These are phyloP conservation scores for Platycheirus rosarum DNA, from an alignment of 2,888 invertebrate genomes.

Conservation along the genomic window DNA sequence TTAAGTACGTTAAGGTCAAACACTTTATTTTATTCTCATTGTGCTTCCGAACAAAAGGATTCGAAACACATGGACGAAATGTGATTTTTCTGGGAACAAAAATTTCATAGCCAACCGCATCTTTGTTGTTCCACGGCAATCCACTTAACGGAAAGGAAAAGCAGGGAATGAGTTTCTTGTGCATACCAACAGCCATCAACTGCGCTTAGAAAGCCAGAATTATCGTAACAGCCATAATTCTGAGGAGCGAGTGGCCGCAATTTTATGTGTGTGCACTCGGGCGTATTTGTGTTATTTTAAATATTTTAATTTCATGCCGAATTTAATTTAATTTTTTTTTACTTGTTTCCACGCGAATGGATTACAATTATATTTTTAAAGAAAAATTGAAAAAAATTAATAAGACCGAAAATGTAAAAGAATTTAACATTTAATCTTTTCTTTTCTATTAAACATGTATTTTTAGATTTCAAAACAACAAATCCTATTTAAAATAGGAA, in stretches of 20 bases:
- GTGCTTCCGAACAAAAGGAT: neutral
- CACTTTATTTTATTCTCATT: slow-evolving; percentile 1
- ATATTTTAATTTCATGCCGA: slow-evolving; percentile 8
- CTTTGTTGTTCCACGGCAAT: slow-evolving; percentile 5
- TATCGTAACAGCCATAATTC: slow-evolving; percentile 1
- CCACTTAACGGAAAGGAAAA: neutral
- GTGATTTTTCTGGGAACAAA: no score
- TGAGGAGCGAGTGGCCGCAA: slow-evolving; percentile 10
- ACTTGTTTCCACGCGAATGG: neutral
- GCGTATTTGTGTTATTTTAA: slow-evolving; percentile 29
- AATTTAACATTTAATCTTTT: no score
- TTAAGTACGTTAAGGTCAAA: slow-evolving; percentile 19
- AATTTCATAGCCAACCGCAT: slow-evolving; percentile 20
- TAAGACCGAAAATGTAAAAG: no score
- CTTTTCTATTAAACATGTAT: no score
- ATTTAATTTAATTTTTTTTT: neutral
- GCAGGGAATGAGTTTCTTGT: neutral
- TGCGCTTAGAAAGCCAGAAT: slow-evolving; percentile 9
- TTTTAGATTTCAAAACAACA: no score
- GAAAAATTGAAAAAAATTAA: no score
- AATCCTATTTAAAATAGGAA: no score
- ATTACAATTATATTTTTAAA: neutral
- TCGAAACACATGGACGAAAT: neutral
- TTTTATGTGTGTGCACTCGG: slow-evolving; percentile 16
- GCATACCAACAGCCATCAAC: slow-evolving; percentile 1